A percentile compares a stretch with the other conserved stretches of the same genome.
Evolutionary conservation across 2,888 invertebrate genomes (phyloP).

Genomic region (Plebejus anna): DNA sequence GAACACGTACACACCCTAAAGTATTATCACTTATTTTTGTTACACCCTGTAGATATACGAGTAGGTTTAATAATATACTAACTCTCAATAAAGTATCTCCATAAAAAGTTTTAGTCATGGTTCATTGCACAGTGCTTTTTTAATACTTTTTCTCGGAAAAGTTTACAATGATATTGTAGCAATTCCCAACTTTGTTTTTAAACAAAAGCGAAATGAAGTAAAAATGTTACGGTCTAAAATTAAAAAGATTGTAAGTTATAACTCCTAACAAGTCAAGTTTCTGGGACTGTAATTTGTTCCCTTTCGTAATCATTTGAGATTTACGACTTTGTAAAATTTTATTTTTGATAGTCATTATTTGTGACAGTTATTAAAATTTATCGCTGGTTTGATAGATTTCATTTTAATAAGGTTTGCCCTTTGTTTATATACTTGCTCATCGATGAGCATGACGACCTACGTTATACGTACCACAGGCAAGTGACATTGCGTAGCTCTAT

Average conservation of each 20-base stretch:
- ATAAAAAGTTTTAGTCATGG: background rate
- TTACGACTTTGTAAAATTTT: background rate
- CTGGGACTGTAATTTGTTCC: constrained; percentile 6
- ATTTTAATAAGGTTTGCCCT: background rate
- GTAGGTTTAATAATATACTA: too few relatives aligned
- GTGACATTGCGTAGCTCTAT: too few relatives aligned
- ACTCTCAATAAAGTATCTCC: too few relatives aligned
- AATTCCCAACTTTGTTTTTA: background rate
- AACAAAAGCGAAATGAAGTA: background rate
- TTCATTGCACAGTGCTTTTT: background rate
- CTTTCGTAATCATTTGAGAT: background rate
- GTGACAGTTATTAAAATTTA: background rate
- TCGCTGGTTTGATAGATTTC: background rate
- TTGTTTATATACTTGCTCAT: background rate
- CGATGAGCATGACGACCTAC: background rate
- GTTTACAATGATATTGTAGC: background rate
- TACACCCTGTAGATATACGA: too few relatives aligned
- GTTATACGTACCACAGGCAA: too few relatives aligned
- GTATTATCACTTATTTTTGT: too few relatives aligned
- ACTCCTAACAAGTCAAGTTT: constrained; percentile 1
- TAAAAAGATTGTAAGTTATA: constrained; percentile 1
- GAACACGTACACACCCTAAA: too few relatives aligned
- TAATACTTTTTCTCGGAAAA: background rate
- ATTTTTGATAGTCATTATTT: constrained; percentile 12
- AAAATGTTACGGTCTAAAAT: background rate